Conservation (phyloP, 2,797 vertebrate species). For the Cyprinodon diabolis region DNA sequence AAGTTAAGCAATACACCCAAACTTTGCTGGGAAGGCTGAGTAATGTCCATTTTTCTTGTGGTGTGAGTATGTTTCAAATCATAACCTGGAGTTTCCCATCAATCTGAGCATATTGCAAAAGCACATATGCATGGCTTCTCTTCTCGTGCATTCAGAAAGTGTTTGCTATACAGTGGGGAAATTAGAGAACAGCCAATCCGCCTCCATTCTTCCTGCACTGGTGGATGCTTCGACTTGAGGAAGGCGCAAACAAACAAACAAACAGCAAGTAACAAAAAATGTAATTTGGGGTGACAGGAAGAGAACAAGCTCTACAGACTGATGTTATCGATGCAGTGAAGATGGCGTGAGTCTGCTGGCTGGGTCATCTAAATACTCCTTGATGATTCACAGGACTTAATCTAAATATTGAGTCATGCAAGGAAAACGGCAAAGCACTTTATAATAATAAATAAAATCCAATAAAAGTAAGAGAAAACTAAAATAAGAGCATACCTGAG, state of each 20-base stretch:
- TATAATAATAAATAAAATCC: slow-evolving; percentile 1
- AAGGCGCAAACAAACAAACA: slow-evolving; percentile 10
- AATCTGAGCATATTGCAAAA: slow-evolving; percentile 50
- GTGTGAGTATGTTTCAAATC: slow-evolving; percentile 40
- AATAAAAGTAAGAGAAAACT: slow-evolving; percentile 2
- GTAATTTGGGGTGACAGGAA: slow-evolving; percentile 28
- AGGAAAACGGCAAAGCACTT: neutral
- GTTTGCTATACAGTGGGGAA: slow-evolving; percentile 49
- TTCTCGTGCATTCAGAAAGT: slow-evolving; percentile 58
- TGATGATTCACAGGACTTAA: slow-evolving; percentile 34
- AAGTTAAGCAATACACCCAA: neutral
- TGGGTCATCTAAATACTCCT: slow-evolving; percentile 19
- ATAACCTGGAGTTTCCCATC: slow-evolving; percentile 26
- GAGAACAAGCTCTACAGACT: slow-evolving; percentile 17
- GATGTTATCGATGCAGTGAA: slow-evolving; percentile 40
- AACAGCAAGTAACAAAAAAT: neutral
- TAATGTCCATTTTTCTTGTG: neutral
- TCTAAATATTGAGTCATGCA: neutral
- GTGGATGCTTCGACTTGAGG: slow-evolving; percentile 21
- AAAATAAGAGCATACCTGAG: neutral
- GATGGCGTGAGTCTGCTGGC: slow-evolving; percentile 16
- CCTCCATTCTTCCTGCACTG: slow-evolving; percentile 25
- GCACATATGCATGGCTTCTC: slow-evolving; percentile 45
- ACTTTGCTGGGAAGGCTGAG: slow-evolving; percentile 1
- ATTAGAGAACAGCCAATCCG: slow-evolving; percentile 55